phyloP scores from a whole-genome alignment of 2,797 vertebrate species.

The Rhinatrema bivittatum region DNA sequence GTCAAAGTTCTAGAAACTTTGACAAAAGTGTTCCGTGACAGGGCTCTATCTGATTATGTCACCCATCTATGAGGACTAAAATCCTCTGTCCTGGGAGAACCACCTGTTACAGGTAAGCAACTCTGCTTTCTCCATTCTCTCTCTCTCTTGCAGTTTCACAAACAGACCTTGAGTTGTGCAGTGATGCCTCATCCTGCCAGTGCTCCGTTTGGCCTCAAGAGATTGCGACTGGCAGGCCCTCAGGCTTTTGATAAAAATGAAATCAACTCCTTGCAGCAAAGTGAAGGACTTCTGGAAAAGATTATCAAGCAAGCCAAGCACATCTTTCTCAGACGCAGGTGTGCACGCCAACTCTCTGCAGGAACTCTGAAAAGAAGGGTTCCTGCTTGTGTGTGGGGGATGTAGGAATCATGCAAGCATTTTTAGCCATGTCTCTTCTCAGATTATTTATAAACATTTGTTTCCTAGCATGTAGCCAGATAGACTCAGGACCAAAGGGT shows the following conservation, averaged over 20 bases:
- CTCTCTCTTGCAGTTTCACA: slow-evolving; percentile 78
- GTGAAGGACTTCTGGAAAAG: slow-evolving; percentile 91
- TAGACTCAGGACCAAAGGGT: too few species aligned
- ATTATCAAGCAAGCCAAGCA: slow-evolving; percentile 98
- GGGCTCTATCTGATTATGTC: too few species aligned
- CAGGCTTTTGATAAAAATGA: slow-evolving; percentile 88
- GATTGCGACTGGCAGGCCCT: slow-evolving; percentile 83
- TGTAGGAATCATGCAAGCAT: too few species aligned
- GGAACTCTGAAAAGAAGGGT: not conserved
- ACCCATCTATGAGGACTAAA: too few species aligned
- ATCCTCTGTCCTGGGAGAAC: too few species aligned
- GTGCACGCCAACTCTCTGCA: not conserved
- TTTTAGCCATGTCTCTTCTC: too few species aligned
- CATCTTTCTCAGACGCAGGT: slow-evolving; percentile 93
- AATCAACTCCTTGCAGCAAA: slow-evolving; percentile 76
- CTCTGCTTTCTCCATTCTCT: too few species aligned
- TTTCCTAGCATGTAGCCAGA: too few species aligned
- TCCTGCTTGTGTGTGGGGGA: not conserved
- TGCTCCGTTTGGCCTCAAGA: slow-evolving; percentile 89
- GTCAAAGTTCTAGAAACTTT: too few species aligned
- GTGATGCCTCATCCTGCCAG: slow-evolving; percentile 92
- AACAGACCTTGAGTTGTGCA: slow-evolving; percentile 86
- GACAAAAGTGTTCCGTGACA: too few species aligned
- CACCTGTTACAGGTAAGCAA: too few species aligned
- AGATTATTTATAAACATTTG: too few species aligned